These are phyloP conservation scores for Aptenodytes patagonicus DNA, from an alignment of 2,113 vertebrate species.

Conservation along the genomic window DNA sequence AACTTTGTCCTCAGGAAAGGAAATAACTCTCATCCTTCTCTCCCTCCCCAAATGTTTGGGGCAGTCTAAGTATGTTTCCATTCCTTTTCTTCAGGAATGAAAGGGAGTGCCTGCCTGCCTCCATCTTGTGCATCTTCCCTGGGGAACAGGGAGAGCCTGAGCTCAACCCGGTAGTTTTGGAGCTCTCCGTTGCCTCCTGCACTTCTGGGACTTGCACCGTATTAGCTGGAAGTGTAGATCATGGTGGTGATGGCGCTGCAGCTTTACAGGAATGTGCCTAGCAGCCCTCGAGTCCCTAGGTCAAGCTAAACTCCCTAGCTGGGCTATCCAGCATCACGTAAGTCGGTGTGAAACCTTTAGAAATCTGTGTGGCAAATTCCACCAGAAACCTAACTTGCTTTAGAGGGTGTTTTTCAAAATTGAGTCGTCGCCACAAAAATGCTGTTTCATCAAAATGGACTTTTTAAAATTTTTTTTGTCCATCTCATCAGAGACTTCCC, in stretches of 20 bases:
- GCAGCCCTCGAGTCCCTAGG: not conserved
- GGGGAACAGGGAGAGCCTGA: not conserved
- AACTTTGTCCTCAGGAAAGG: not conserved
- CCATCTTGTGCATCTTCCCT: not conserved
- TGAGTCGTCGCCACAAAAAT: not conserved
- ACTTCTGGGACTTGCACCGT: not conserved
- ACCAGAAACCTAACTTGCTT: not conserved
- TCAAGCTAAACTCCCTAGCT: not conserved
- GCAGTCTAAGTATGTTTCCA: not conserved
- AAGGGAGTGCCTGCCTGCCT: not conserved
- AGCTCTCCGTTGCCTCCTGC: not conserved
- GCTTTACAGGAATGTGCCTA: not conserved
- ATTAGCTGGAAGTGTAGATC: not conserved
- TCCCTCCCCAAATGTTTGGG: not conserved
- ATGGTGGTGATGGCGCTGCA: not conserved
- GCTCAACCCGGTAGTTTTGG: not conserved
- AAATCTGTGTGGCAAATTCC: not conserved
- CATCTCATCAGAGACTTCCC: not conserved
- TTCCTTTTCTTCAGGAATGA: not conserved
- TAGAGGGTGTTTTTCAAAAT: not conserved
- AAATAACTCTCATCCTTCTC: not conserved
- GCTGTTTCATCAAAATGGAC: not conserved
- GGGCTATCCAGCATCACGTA: not conserved
- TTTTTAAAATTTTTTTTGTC: not conserved
- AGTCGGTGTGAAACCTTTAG: not conserved